Base-by-base conservation (phyloP, 2,888 invertebrate species). In the Vesta saturnalis region DNA sequence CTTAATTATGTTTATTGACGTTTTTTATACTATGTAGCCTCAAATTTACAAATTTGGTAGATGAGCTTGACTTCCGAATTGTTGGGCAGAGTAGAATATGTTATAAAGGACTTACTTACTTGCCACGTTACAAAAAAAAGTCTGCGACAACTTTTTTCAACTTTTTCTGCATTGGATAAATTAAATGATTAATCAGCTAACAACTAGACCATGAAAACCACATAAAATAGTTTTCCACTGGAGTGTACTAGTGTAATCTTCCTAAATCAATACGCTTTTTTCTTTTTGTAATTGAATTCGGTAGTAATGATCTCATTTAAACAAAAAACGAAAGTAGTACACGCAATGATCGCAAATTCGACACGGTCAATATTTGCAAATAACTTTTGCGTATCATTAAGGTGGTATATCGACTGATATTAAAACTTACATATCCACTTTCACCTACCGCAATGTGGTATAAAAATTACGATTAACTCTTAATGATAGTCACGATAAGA, bases 191-290 rank as follows among this genome's bases (percentile, higher is more conserved):
- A 2, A 39, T 39, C 8, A 39, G 8, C n/a, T n/a, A n/a, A 8
- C n/a, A 39, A 39, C 39, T 39, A 39, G 39, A 39, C 39, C 39
- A 39, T 39, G 39, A 39, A n/a, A 39, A 39, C 39, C 39, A 39
- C 39, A 39, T n/a, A 39, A n/a, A 39, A 39, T 39, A 1, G 8
- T 39, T 39, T 39, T 39, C 39, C 8, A 8, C n/a, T 4, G 8
- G 12, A n/a, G 39, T 39, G 39, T 39, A 39, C 8, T n/a, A n/a
- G n/a, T n/a, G n/a, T 39, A 6, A 12, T 39, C 39, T 39, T 39
- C n/a, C n/a, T 39, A 39, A 39, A 39, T 39, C 39, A 39, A 39
- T 39, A 23, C 8, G 8, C 4, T 23, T 23, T 23, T 23, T 23
- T 23, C 4, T n/a, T n/a, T n/a, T 23, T 5, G 8, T 23, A 23